Conservation (phyloP, 2,113 vertebrate species). For the Hyperopisus bebe region DNA sequence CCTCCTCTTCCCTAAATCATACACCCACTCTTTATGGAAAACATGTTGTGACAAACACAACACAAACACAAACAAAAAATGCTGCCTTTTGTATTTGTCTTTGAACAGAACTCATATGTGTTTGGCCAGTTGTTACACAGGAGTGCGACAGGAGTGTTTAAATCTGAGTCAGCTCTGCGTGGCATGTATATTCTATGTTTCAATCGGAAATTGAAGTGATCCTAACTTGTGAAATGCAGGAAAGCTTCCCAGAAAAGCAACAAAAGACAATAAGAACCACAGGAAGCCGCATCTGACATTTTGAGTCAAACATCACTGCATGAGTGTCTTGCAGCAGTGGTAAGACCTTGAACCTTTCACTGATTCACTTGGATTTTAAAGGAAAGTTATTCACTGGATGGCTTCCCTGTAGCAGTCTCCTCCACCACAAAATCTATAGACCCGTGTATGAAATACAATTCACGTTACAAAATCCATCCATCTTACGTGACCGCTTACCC, state of each 20-base stretch:
- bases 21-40: neutral
- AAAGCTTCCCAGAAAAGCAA: neutral
- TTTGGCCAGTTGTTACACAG: conserved; percentile 28
- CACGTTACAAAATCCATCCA: neutral
- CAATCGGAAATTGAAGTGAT: neutral
- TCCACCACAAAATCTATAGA: neutral
- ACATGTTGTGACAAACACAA: neutral
- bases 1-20: neutral
- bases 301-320: neutral
- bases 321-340: neutral
- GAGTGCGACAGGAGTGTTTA: neutral
- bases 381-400: neutral
- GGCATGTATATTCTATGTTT: neutral
- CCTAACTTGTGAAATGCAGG: neutral
- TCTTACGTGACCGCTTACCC: neutral
- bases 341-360: conserved; percentile 16
- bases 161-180: neutral
- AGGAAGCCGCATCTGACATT: neutral
- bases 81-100: conserved; percentile 37
- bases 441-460: neutral
- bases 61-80: neutral
- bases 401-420: neutral
- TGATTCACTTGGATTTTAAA: neutral
- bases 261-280: neutral
- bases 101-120: conserved; percentile 31